Evolutionary conservation across 2,888 invertebrate genomes (phyloP), one percentile per base, ranked within the genome.

Genomic region (Physocephala rufipes): DNA sequence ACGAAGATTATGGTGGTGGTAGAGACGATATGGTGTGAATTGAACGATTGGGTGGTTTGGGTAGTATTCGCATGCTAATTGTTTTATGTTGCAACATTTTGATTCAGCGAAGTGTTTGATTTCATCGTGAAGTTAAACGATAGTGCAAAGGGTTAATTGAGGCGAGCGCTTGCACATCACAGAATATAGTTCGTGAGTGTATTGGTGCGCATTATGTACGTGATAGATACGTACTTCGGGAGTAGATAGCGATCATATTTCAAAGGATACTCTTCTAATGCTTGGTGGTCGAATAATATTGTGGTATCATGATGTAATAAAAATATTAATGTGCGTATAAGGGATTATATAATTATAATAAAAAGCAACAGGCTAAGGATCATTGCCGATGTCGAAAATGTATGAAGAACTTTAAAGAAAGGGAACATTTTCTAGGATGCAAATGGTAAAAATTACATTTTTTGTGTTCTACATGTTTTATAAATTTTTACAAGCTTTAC

Each of bases 131-230:
- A 59, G 43, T 53, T 43, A 21, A 28, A 36, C 65, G 67, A 19
- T 45, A 24, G 36, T 15, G 45, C 49, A 62, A 61, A 62, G 68
- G 61, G 68, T 68, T 68, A 68, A 68, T 68, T 68, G 49, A 21
- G 30, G 30, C 59, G 19, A 47, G 28, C 15, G 45, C 51, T 5
- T 28, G 36, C 30, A 49, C 24, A 49, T 30, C 36, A 68, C 49
- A 51, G 36, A 61, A 36, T 7, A 26, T 24, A 28, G 26, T 45
- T 36, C 4, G 36, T 9, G 36, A 36, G 36, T 36, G 58, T 67
- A 59, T 9, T 2, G 9, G 30, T 62, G 19, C n/a, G 63, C 12
- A 21, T n/a, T n/a, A n/a, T n/a, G 43, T 16, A 19, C 9, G 58
- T 28, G 28, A 28, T 26, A 2, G n/a, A 36, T 4, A 36, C 5